Conservation (phyloP, 2,888 invertebrate species). For the Scaptomyza reducta region DNA sequence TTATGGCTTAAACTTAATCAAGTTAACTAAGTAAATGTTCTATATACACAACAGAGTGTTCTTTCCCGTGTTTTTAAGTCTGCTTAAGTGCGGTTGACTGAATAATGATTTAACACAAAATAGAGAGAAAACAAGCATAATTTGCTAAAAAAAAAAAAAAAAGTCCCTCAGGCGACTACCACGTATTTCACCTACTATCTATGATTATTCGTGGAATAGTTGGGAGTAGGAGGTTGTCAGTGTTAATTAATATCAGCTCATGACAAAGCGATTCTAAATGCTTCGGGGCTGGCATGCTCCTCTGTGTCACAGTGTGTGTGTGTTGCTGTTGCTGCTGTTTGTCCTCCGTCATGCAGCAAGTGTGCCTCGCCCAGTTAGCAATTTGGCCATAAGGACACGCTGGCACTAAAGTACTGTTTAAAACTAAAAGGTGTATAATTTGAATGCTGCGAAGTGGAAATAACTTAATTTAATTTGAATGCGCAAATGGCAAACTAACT, state of each 20-base stretch:
- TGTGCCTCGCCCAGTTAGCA: constrained; percentile 38
- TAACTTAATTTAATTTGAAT: constrained; percentile 1
- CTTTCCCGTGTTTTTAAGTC: constrained; percentile 5
- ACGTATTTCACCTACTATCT: constrained; percentile 18
- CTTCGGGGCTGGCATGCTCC: constrained; percentile 21
- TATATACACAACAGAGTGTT: constrained; percentile 4
- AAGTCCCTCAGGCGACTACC: constrained; percentile 13
- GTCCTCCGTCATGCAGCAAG: constrained; percentile 3
- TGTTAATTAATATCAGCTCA: constrained; percentile 37
- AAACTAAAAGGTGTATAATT: constrained; percentile 55
- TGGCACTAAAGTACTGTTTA: constrained; percentile 24
- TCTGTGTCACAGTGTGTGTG: background rate
- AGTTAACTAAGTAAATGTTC: background rate
- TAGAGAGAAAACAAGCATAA: constrained; percentile 13
- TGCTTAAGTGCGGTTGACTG: constrained; percentile 31
- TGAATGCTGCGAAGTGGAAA: constrained; percentile 32
- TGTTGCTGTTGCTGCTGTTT: background rate
- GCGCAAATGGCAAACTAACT: background rate
- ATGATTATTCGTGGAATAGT: constrained; percentile 7
- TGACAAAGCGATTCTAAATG: constrained; percentile 32
- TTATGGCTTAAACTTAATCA: background rate
- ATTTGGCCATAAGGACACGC: constrained; percentile 53
- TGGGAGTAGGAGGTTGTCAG: constrained; percentile 10
- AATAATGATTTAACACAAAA: constrained; percentile 24
- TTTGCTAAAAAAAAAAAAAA: constrained; percentile 5